Evolutionary conservation across 2,888 invertebrate species (phyloP).

Genomic region (Heliconius erato): DNA sequence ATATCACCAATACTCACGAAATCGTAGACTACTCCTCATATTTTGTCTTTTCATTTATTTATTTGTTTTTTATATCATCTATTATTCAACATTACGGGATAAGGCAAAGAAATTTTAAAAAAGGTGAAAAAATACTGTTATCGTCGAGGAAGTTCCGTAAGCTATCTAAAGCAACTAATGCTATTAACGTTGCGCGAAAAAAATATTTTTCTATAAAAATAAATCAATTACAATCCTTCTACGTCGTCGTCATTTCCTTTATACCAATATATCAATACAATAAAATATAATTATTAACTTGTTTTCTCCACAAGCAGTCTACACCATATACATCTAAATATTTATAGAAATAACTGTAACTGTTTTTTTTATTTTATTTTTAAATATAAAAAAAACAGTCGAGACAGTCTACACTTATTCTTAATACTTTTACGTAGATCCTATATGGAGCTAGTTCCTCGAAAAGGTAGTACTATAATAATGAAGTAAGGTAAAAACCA

Average conservation of each 20-base stretch:
- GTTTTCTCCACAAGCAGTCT: neutral
- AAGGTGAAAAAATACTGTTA: neutral
- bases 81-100: neutral
- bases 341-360: neutral
- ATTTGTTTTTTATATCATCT: no score
- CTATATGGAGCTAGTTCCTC: constrained; percentile 45
- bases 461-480: constrained; percentile 50
- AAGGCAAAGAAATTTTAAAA: no score
- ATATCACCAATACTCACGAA: neutral
- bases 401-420: constrained; percentile 6
- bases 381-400: constrained; percentile 19
- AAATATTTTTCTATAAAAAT: neutral
- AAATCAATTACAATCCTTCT: neutral
- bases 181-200: neutral
- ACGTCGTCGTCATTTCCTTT: neutral
- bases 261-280: neutral
- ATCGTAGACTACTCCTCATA: no score
- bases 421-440: constrained; percentile 31
- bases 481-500: constrained; percentile 44
- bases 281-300: constrained; percentile 2
- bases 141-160: neutral
- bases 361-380: neutral
- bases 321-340: neutral
- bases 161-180: neutral
- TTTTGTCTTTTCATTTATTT: no score